Conservation (phyloP, 2,888 invertebrate genomes). For the Lepidocyrtinus sp. region DNA sequence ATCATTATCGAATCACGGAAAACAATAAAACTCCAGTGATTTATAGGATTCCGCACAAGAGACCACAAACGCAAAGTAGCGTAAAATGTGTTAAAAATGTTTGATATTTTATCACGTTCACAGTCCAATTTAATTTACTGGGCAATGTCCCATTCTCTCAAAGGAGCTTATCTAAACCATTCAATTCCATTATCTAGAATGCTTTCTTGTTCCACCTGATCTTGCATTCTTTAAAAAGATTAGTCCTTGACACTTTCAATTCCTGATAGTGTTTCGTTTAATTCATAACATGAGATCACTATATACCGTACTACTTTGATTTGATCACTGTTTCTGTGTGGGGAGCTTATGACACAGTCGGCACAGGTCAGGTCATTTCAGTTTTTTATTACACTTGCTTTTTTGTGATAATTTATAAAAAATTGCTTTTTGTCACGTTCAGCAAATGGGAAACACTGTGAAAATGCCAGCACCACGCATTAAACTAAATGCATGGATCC, state of each 20-base stretch:
- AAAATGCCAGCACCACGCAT: not conserved
- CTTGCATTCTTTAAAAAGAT: not conserved
- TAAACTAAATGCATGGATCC: not conserved
- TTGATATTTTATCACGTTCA: not conserved
- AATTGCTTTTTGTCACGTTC: not conserved
- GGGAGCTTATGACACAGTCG: too few species aligned
- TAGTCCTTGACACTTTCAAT: not conserved
- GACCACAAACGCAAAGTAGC: too few species aligned
- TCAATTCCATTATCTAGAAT: not conserved
- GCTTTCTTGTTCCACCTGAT: not conserved
- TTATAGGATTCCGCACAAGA: not conserved
- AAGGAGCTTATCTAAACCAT: not conserved
- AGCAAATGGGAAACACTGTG: not conserved
- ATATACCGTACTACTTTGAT: too few species aligned
- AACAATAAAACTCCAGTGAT: not conserved
- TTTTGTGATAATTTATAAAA: too few species aligned
- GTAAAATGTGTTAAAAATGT: too few species aligned
- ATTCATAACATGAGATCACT: not conserved
- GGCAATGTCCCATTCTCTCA: not conserved
- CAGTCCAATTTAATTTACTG: too few species aligned
- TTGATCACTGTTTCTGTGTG: too few species aligned
- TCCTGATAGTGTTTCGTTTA: not conserved
- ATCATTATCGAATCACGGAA: constrained; percentile 7
- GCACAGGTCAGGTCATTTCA: not conserved
- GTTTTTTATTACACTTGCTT: too few species aligned